These are phyloP conservation scores for Glaucopsyche alexis DNA, from an alignment of 2,888 invertebrate species.

Conservation along the genomic window DNA sequence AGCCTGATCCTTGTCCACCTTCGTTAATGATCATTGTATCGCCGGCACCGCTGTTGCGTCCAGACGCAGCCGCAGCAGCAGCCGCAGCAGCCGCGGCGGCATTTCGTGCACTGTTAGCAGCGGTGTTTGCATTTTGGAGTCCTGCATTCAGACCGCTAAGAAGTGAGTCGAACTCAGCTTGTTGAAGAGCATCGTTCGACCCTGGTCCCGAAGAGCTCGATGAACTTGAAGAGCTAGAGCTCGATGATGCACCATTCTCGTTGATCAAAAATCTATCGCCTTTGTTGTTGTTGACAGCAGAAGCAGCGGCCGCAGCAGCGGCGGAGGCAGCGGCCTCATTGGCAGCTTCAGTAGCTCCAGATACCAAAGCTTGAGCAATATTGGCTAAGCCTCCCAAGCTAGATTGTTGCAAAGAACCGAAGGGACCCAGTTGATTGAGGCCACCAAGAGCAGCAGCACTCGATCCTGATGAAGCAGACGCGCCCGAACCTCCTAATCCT, in stretches of 20 bases:
- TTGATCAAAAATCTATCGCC: background rate
- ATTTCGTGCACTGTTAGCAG: constrained; percentile 26
- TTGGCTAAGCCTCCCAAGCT: background rate
- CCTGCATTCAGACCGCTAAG: background rate
- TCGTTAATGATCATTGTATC: no score
- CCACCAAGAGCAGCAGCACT: constrained; percentile 18
- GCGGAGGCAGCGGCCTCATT: no score
- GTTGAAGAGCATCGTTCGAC: background rate
- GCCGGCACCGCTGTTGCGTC: no score
- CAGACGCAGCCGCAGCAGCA: constrained; percentile 14
- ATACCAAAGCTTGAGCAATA: background rate
- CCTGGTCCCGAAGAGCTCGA: constrained; percentile 23
- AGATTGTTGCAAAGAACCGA: background rate
- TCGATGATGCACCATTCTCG: constrained; percentile 7
- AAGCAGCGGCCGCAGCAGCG: background rate
- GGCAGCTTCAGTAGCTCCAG: no score
- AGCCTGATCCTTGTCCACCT: no score
- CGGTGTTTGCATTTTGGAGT: background rate
- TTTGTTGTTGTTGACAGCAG: background rate
- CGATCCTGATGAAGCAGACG: constrained; percentile 6
- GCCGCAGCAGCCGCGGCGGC: constrained; percentile 26
- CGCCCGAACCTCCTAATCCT: background rate
- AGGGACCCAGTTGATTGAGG: background rate
- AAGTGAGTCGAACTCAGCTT: background rate
- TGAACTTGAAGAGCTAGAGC: background rate